phyloP scores from a whole-genome alignment of 1,140 invertebrate species.

The Orchestia grillus region DNA sequence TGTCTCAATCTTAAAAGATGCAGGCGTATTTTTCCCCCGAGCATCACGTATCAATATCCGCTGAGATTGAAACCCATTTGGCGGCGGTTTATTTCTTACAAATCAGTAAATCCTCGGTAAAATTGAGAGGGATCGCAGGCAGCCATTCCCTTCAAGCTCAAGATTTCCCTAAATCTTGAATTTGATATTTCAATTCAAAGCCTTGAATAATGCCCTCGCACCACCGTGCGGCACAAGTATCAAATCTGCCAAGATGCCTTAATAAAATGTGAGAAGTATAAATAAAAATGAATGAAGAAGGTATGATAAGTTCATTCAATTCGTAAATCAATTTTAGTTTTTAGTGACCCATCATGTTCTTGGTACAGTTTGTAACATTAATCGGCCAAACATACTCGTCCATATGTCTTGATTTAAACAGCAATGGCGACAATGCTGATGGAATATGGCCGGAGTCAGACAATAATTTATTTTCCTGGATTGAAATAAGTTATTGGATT shows the following conservation, averaged over 20 bases:
- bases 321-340: no score
- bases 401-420: no score
- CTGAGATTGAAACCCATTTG: slow-evolving; percentile 53
- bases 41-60: slow-evolving; percentile 41
- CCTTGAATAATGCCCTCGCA: background rate
- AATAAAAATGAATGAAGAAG: no score
- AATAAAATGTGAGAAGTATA: background rate
- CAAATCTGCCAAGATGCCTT: background rate
- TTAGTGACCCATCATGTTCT: no score
- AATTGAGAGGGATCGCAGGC: slow-evolving; percentile 34
- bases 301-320: no score
- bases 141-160: slow-evolving; percentile 32
- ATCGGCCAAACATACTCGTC: no score
- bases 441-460: no score
- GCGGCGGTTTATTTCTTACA: slow-evolving; percentile 39
- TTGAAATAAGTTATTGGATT: no score
- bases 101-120: slow-evolving; percentile 48
- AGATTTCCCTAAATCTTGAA: slow-evolving; percentile 23
- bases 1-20: background rate
- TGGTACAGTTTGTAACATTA: no score
- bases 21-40: background rate
- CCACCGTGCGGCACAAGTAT: background rate
- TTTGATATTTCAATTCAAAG: background rate
- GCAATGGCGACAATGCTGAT: no score
- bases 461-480: no score